Evolutionary conservation across 1,140 invertebrate genomes (phyloP), one percentile per base, ranked within the genome.

Genomic region (Sarcophaga bullata): DNA sequence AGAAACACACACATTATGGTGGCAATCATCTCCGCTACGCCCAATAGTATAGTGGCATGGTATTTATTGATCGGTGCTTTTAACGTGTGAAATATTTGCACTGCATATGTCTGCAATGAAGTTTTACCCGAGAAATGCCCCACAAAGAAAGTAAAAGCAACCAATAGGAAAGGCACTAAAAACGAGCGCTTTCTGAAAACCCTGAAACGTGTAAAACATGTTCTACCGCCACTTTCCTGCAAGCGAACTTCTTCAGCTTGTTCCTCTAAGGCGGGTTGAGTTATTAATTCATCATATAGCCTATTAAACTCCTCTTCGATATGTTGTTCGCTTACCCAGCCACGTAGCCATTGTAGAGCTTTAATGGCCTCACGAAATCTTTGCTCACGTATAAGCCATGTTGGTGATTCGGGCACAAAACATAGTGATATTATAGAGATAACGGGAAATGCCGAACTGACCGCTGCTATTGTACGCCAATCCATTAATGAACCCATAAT

Each of bases 361-460:
- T 92, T 91, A 83, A 91, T 91, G 1, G 93, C 93, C 37, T 95
- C 94, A 6, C 91, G 87, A 46, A 92, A 84, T 47, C 93, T 91
- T 76, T 92, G 92, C 85, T 93, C 93, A 0, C 91, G 92, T 86
- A 93, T 91, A 13, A 96, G 90, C 95, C 95, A 96, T 84, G 94
- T 92, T 5, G 95, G 95, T 84, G 94, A 95, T 88, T 96, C 95
- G 0, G 95, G 95, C 3, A 96, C 92, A 84, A 95, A 92, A 82
- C 92, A 93, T 0, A 96, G 90, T 0, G 93, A 91, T 0, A 92
- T 68, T 15, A 95, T 92, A 6, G 94, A 93, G 0, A 94, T 82
- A 48, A 95, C 88, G 8, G 95, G 95, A 84, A 95, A 93, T 2
- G 90, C 86, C 0, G 94, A 91, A 85, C 95, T 95, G 52, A 95